Evolutionary conservation across 2,113 vertebrate genomes (phyloP).

Genomic region (Hyperopisus bebe): DNA sequence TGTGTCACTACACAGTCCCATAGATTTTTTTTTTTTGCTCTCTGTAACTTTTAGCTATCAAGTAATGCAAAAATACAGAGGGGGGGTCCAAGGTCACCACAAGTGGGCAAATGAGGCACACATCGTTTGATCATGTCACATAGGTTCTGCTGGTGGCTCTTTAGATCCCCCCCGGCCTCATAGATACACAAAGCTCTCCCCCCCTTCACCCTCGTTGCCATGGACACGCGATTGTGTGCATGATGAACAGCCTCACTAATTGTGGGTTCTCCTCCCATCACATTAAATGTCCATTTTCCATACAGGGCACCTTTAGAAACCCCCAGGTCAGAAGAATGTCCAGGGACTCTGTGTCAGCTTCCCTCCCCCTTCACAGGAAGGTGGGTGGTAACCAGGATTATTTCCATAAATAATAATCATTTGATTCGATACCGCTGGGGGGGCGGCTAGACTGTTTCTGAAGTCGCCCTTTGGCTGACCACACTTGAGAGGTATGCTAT

Average conservation of each 20-base stretch:
- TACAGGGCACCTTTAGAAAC: not conserved
- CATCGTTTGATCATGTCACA: not conserved
- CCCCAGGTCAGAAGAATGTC: conserved; percentile 12
- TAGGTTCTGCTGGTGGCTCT: not conserved
- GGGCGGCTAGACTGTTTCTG: not conserved
- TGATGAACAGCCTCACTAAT: not conserved
- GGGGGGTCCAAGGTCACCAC: not conserved
- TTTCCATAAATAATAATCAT: conserved; percentile 18
- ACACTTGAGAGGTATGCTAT: not conserved
- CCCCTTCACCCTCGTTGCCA: not conserved
- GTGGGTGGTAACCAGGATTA: not conserved
- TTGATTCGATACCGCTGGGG: not conserved
- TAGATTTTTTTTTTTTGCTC: not conserved
- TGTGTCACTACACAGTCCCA: not conserved
- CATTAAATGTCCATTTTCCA: not conserved
- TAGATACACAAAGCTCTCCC: not conserved
- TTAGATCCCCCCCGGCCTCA: not conserved
- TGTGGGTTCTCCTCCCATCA: not conserved
- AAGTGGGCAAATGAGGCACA: not conserved
- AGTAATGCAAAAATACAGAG: not conserved
- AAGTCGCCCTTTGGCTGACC: not conserved
- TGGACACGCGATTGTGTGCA: not conserved
- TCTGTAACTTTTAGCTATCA: not conserved
- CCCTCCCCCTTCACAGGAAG: not conserved
- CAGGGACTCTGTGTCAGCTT: not conserved